phyloP scores from a whole-genome alignment of 2,888 invertebrate genomes.

The Drosophila rellima region DNA sequence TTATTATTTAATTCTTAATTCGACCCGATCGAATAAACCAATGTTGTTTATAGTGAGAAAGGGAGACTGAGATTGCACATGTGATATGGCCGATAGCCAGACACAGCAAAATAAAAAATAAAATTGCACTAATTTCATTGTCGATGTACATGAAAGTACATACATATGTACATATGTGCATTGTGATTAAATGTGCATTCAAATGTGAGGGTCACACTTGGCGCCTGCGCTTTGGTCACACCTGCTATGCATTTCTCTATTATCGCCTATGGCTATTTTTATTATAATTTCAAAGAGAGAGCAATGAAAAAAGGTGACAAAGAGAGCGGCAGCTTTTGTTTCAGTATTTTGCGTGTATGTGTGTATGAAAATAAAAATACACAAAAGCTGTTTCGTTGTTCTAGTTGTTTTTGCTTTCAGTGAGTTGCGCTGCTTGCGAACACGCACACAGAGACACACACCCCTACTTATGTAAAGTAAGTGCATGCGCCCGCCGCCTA shows the following conservation, averaged over 20 bases:
- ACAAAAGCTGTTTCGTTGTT: conserved; percentile 24
- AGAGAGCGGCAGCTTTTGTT: conserved; percentile 8
- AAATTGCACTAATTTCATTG: not conserved
- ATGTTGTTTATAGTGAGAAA: not conserved
- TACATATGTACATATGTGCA: no score
- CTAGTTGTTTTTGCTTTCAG: conserved; percentile 4
- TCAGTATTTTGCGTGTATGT: not conserved
- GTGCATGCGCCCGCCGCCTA: conserved; percentile 65
- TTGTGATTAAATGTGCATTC: not conserved
- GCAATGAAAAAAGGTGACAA: not conserved
- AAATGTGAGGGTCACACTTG: conserved; percentile 41
- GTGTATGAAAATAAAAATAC: not conserved
- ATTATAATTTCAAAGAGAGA: conserved; percentile 6
- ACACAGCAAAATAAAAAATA: not conserved
- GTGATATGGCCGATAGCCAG: conserved; percentile 14
- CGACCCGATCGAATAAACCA: conserved; percentile 1
- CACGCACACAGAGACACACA: not conserved
- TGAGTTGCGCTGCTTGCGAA: conserved; percentile 13
- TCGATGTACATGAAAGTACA: no score
- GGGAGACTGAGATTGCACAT: not conserved
- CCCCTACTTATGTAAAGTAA: conserved; percentile 12
- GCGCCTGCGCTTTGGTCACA: conserved; percentile 56
- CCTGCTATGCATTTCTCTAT: conserved; percentile 9
- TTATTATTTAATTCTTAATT: conserved; percentile 1
- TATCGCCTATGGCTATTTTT: conserved; percentile 28